These are phyloP conservation scores for Stigmatopora argus DNA, from an alignment of 2,113 vertebrate genomes.

Conservation along the genomic window DNA sequence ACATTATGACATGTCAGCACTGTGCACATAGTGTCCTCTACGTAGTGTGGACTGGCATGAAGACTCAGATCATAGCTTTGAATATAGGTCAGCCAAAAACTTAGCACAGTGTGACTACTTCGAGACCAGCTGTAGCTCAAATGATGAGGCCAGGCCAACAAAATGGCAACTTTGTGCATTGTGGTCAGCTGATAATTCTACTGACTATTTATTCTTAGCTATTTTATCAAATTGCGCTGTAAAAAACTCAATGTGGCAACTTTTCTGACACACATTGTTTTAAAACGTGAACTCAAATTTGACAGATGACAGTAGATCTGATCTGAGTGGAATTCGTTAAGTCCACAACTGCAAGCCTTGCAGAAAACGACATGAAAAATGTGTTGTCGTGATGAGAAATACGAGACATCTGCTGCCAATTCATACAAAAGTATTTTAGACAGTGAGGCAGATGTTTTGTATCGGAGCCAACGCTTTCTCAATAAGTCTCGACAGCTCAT, in stretches of 20 bases:
- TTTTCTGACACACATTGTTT: too few species aligned
- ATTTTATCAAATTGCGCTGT: slow-evolving; percentile 19
- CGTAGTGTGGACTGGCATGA: slow-evolving; percentile 39
- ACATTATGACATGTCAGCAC: slow-evolving; percentile 47
- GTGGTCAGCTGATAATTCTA: slow-evolving; percentile 15
- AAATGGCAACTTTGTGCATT: slow-evolving; percentile 22
- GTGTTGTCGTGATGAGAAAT: slow-evolving; percentile 84
- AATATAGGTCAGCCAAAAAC: slow-evolving; percentile 63
- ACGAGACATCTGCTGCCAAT: slow-evolving; percentile 81
- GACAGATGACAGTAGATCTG: slow-evolving; percentile 54
- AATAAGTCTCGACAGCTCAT: slow-evolving; percentile 35
- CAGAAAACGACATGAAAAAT: slow-evolving; percentile 78
- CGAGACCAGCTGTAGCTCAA: slow-evolving; percentile 52
- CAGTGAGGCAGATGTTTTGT: slow-evolving; percentile 72
- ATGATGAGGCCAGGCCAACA: slow-evolving; percentile 39
- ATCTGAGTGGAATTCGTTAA: slow-evolving; percentile 73
- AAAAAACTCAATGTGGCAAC: slow-evolving; percentile 6
- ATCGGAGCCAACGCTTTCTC: slow-evolving; percentile 34
- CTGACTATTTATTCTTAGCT: slow-evolving; percentile 8
- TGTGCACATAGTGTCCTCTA: slow-evolving; percentile 64
- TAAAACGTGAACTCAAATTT: neutral
- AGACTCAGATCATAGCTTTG: slow-evolving; percentile 25
- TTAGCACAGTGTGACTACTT: slow-evolving; percentile 42
- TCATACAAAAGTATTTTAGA: slow-evolving; percentile 53
- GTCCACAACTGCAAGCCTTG: slow-evolving; percentile 74